Percentiles rank a stretch among this genome's conserved stretches.
Evolutionary conservation across 2,888 invertebrate species (phyloP).

Genomic region (Trissoscelio sp.): DNA sequence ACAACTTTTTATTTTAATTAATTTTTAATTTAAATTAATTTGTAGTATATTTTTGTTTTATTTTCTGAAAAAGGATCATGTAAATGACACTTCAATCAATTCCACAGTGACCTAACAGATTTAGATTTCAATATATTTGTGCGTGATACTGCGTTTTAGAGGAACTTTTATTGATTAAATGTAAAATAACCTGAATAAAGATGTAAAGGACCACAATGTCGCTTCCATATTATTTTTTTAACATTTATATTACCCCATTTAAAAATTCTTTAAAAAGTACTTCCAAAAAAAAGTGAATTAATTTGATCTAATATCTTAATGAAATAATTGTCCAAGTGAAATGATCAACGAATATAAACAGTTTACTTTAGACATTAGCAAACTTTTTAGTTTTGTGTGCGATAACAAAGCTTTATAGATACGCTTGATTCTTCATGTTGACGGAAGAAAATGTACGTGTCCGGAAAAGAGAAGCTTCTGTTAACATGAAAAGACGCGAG

Average conservation of each 20-base stretch:
- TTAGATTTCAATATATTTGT: slow-evolving; percentile 6
- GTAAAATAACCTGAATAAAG: slow-evolving; percentile 9
- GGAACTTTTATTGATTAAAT: slow-evolving; percentile 26
- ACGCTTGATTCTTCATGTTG: slow-evolving; percentile 43
- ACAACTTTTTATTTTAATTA: no score
- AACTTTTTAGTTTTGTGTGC: slow-evolving; percentile 7
- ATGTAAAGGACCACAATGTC: neutral
- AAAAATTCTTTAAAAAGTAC: no score
- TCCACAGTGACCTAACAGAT: slow-evolving; percentile 22
- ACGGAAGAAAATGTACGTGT: slow-evolving; percentile 46
- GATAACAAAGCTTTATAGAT: slow-evolving; percentile 43
- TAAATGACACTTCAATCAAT: slow-evolving; percentile 10
- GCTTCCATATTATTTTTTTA: no score
- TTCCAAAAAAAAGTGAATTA: no score
- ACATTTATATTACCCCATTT: no score
- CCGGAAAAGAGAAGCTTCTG: slow-evolving; percentile 49
- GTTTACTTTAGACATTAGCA: neutral
- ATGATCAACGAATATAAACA: neutral
- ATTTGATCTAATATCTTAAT: neutral
- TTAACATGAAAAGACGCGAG: slow-evolving; percentile 49
- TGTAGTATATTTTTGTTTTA: no score
- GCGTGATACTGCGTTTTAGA: neutral
- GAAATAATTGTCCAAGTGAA: neutral
- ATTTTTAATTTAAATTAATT: no score
- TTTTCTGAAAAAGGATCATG: no score